Conservation (phyloP, 2,888 invertebrate genomes). For the Cosmopolites sordidus region DNA sequence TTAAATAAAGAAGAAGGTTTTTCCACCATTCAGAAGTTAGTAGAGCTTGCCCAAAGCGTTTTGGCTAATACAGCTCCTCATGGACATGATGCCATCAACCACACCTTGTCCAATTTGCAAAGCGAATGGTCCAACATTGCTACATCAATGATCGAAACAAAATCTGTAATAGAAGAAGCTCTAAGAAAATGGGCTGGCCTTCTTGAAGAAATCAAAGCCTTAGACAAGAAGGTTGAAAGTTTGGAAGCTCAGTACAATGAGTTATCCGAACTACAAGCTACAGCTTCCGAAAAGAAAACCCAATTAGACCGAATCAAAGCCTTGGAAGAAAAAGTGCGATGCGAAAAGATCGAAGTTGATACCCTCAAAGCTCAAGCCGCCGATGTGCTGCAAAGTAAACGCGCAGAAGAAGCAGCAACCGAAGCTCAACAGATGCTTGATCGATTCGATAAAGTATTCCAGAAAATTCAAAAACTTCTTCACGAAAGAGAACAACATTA, state of each 20-base stretch:
- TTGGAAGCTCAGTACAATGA: constrained; percentile 72
- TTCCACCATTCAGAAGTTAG: constrained; percentile 77
- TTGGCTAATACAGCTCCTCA: constrained; percentile 85
- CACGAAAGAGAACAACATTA: constrained; percentile 80
- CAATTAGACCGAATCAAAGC: constrained; percentile 82
- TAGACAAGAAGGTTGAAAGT: constrained; percentile 77
- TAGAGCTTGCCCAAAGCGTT: constrained; percentile 88
- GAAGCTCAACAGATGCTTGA: constrained; percentile 82
- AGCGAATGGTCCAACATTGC: constrained; percentile 86
- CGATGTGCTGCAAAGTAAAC: constrained; percentile 81
- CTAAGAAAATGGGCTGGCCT: constrained; percentile 90
- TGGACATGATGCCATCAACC: constrained; percentile 84
- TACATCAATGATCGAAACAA: constrained; percentile 85
- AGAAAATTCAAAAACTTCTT: constrained; percentile 71
- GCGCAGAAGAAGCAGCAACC: constrained; percentile 75
- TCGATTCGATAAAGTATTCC: constrained; percentile 75
- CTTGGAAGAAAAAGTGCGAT: constrained; percentile 81
- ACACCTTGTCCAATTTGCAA: constrained; percentile 75
- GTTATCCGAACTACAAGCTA: constrained; percentile 69
- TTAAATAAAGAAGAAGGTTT: constrained; percentile 93
- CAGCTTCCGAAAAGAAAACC: constrained; percentile 79
- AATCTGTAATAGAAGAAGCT: constrained; percentile 80
- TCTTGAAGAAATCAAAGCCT: constrained; percentile 79
- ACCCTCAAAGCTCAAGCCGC: constrained; percentile 76
- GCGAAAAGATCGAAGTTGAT: constrained; percentile 87